These are phyloP conservation scores for Drosophila suzukii DNA, from an alignment of 1,140 invertebrate species.

Conservation along the genomic window DNA sequence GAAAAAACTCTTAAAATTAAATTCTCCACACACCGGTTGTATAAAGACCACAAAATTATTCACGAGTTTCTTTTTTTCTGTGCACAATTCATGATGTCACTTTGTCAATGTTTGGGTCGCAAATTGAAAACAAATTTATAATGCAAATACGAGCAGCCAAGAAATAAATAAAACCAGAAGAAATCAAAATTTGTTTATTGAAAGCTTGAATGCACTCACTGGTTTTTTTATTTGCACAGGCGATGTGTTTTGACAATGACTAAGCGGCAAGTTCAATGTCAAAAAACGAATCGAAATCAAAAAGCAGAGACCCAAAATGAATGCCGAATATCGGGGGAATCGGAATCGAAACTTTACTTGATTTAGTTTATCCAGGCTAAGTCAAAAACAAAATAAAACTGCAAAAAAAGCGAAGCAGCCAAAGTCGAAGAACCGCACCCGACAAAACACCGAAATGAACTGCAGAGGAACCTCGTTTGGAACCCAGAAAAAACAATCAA, in stretches of 20 bases:
- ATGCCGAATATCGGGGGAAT: constrained; percentile 14
- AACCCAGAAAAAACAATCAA: constrained; percentile 44
- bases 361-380: neutral
- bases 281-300: constrained; percentile 13
- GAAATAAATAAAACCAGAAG: constrained; percentile 29
- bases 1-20: too few relatives aligned
- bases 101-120: constrained; percentile 67
- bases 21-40: too few relatives aligned
- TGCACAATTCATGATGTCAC: constrained; percentile 62
- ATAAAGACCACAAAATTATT: neutral
- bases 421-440: constrained; percentile 51
- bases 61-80: neutral
- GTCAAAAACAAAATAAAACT: neutral
- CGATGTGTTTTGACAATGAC: constrained; percentile 48
- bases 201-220: constrained; percentile 44
- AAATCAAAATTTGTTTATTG: constrained; percentile 47
- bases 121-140: constrained; percentile 74
- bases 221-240: constrained; percentile 25
- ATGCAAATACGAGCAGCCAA: constrained; percentile 56
- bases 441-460: constrained; percentile 41
- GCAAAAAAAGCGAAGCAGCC: neutral
- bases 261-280: constrained; percentile 72
- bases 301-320: constrained; percentile 1
- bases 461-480: constrained; percentile 41
- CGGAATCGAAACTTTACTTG: constrained; percentile 12